Evolutionary conservation across 2,888 invertebrate genomes (phyloP).

Genomic region (Rhingia campestris): DNA sequence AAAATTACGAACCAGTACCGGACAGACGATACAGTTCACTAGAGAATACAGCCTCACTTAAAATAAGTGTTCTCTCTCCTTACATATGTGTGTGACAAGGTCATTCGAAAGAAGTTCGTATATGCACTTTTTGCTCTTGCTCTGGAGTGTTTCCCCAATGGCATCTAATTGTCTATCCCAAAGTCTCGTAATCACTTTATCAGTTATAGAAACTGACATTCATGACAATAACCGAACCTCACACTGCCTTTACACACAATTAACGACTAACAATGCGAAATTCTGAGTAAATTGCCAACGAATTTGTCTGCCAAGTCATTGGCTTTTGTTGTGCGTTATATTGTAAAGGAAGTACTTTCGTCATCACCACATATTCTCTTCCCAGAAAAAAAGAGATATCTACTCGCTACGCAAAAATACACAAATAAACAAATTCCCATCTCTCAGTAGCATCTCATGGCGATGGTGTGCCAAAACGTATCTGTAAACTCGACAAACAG

Average conservation of each 20-base stretch:
- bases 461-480: constrained; percentile 21
- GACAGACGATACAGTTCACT: too few species aligned
- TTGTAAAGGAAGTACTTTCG: constrained; percentile 25
- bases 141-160: too few species aligned
- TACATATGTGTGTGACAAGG: too few species aligned
- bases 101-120: too few species aligned
- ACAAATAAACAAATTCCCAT: background rate
- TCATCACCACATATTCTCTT: constrained; percentile 23
- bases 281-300: constrained; percentile 28
- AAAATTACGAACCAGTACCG: too few species aligned
- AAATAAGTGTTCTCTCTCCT: too few species aligned
- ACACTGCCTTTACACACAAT: background rate
- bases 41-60: too few species aligned
- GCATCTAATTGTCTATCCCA: background rate
- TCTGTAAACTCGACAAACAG: background rate
- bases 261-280: constrained; percentile 36
- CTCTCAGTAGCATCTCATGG: constrained; percentile 9
- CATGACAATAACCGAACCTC: background rate
- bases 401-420: background rate
- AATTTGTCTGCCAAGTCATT: constrained; percentile 40
- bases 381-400: constrained; percentile 27
- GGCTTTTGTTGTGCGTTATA: constrained; percentile 46
- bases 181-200: background rate
- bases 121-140: too few species aligned
- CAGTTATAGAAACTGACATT: background rate